Evolutionary conservation across 2,797 vertebrate species (phyloP), one percentile per base, ranked within the genome.

Genomic region (Smutsia gigantea): DNA sequence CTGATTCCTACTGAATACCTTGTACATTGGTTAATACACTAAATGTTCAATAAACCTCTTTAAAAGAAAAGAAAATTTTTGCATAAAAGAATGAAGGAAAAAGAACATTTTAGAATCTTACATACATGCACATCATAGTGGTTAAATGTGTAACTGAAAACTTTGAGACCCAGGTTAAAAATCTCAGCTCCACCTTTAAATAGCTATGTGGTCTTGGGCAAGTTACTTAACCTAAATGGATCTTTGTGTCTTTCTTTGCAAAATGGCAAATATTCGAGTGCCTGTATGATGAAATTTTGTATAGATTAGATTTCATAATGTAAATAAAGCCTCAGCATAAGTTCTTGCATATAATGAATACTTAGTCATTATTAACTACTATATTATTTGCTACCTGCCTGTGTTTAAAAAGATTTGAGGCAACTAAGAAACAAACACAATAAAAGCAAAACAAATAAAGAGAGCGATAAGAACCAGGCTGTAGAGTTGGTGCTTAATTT

Each of bases 391-490:
- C 9, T 8, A 87, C 2, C 6, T 84, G 18, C 10, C 57, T 37
- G 5, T 71, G n/a, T 74, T 92, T 89, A 64, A 53, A 95, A 93
- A 88, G 23, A 63, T 87, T 81, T 88, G 31, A 75, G 31, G 29
- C n/a, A 95, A 59, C 46, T 49, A 74, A 96, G 82, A 86, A 92
- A 7, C 13, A 77, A 18, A 11, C 61, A 34, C 1, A 87, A 55
- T 85, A 87, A 86, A 90, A 39, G 17, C 49, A 39, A 97, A 46
- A 77, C 42, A 86, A 92, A 87, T 5, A 81, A 79, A 39, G n/a
- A 46, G 42, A 46, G 42, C 57, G 34, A 27, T 51, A 88, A 61
- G 21, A 82, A 75, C 61, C 29, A 82, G 11, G 8, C 17, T 88
- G 51, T 13, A 53, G 29, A 27, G 7, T 63, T 84, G 69, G 57